These are phyloP conservation scores for Anoplopoma fimbria DNA, from an alignment of 2,113 vertebrate genomes.

Conservation along the genomic window DNA sequence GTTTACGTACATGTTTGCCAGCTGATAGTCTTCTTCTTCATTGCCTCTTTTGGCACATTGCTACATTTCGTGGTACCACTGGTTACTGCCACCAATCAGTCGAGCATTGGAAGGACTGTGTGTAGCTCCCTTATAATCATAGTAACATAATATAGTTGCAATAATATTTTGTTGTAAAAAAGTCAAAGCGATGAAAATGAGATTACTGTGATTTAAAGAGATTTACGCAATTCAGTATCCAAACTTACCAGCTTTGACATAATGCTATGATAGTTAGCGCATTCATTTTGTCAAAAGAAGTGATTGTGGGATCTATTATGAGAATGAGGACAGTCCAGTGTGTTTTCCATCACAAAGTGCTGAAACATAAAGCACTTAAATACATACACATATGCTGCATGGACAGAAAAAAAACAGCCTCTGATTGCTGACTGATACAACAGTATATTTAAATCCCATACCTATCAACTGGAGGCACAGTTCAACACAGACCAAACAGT, in stretches of 20 bases:
- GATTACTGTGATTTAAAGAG: neutral
- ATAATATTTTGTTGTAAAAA: neutral
- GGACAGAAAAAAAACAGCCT: constrained; percentile 25
- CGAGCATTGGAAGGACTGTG: no score
- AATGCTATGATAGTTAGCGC: neutral
- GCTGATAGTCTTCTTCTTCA: no score
- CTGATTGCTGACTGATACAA: constrained; percentile 15
- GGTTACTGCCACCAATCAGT: no score
- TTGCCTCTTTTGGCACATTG: no score
- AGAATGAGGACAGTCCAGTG: neutral
- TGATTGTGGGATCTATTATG: constrained; percentile 1
- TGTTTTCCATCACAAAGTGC: constrained; percentile 1
- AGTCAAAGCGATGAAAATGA: neutral
- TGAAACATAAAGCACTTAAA: neutral
- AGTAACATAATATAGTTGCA: neutral
- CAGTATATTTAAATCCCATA: neutral
- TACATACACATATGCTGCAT: neutral
- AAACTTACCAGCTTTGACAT: neutral
- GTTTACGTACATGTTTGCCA: neutral
- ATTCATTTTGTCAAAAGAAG: neutral
- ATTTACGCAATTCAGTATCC: neutral
- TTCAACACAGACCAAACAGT: constrained; percentile 15
- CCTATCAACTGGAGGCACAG: constrained; percentile 13
- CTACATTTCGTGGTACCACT: no score
- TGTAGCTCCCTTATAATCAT: no score